These are phyloP conservation scores for Cavia aperea DNA, from an alignment of 2,113 vertebrate genomes.

Conservation along the genomic window DNA sequence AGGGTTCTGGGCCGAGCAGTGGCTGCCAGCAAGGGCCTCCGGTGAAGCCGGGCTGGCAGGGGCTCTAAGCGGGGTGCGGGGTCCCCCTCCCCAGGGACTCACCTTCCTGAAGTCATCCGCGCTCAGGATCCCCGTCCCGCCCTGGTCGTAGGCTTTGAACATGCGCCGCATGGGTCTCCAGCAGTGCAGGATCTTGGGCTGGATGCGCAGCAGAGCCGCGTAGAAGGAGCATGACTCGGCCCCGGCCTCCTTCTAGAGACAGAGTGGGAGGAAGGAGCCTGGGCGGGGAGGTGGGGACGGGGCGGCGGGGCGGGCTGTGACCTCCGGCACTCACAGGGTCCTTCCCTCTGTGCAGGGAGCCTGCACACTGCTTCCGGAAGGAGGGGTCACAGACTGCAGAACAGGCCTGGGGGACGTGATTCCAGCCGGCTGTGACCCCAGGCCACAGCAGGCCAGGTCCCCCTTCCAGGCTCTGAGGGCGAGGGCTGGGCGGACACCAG, in stretches of 20 bases:
- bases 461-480: rapidly evolving
- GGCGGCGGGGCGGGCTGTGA: rapidly evolving
- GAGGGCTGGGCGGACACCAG: background rate
- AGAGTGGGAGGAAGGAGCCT: rapidly evolving
- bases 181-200: constrained; percentile 68
- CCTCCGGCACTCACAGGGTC: rapidly evolving
- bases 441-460: background rate
- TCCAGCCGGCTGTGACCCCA: rapidly evolving
- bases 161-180: constrained; percentile 73
- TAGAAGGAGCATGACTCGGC: constrained; percentile 55
- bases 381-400: background rate
- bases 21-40: rapidly evolving
- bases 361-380: rapidly evolving
- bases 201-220: constrained; percentile 70
- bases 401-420: rapidly evolving
- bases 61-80: background rate
- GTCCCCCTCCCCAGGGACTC: background rate
- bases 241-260: constrained; percentile 68
- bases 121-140: constrained; percentile 56
- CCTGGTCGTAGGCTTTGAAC: constrained; percentile 69
- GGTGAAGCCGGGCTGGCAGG: background rate
- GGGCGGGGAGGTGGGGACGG: rapidly evolving
- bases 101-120: constrained; percentile 77
- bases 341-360: background rate
- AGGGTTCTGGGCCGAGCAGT: background rate